Percentiles rank a stretch among this genome's conserved stretches.
Conservation (phyloP, 2,113 vertebrate species). For the Chloebia gouldiae region DNA sequence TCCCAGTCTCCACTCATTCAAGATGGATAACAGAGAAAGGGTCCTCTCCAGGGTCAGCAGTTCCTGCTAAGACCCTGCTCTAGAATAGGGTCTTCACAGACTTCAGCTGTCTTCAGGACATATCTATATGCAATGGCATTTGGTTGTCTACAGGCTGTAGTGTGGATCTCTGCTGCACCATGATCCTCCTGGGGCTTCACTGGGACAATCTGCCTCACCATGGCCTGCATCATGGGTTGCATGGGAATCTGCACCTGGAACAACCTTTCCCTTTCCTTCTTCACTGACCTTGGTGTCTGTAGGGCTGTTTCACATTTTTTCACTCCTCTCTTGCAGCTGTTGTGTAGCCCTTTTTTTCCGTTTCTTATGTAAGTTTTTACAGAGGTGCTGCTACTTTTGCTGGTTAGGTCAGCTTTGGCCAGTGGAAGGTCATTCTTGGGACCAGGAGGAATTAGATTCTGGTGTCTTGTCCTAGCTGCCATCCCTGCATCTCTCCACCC, state of each 20-base stretch:
- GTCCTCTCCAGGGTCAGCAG: not conserved
- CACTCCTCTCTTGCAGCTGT: not conserved
- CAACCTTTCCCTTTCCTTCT: rapidly evolving
- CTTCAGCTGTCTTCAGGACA: not conserved
- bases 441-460: rapidly evolving
- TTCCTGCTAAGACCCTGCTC: not conserved
- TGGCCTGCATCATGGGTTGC: rapidly evolving
- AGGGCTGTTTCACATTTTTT: not conserved
- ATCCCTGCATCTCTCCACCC: not conserved
- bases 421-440: not conserved
- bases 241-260: not conserved
- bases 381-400: rapidly evolving
- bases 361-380: not conserved
- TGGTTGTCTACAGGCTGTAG: not conserved
- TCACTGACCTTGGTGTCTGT: not conserved
- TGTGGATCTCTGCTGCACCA: not conserved
- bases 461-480: not conserved
- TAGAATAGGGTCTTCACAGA: rapidly evolving
- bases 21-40: not conserved
- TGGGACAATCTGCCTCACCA: not conserved
- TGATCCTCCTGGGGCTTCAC: rapidly evolving
- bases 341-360: rapidly evolving
- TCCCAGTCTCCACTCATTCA: not conserved
- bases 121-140: rapidly evolving
- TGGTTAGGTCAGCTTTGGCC: not conserved